These are phyloP conservation scores for Apteryx mantelli DNA, from an alignment of 2,113 vertebrate genomes.

Conservation along the genomic window DNA sequence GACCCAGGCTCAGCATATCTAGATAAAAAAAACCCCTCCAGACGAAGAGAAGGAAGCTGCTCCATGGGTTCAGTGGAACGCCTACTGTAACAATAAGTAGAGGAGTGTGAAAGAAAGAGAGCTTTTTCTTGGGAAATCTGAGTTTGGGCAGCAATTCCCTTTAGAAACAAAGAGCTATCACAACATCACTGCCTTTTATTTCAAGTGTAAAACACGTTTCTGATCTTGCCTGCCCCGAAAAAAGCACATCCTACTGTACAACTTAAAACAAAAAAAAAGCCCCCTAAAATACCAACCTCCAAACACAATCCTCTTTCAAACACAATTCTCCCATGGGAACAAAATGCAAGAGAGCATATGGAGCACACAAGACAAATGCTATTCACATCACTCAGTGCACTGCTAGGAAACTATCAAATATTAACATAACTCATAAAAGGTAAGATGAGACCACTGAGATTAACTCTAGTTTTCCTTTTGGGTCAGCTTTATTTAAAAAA, in stretches of 20 bases:
- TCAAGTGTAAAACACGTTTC: not conserved
- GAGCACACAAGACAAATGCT: not conserved
- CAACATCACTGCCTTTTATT: not conserved
- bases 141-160: not conserved
- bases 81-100: not conserved
- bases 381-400: not conserved
- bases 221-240: not conserved
- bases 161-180: not conserved
- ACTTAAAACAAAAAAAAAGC: not conserved
- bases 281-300: not conserved
- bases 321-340: not conserved
- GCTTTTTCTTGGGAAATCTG: not conserved
- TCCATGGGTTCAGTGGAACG: fast-evolving
- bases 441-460: not conserved
- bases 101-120: not conserved
- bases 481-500: not conserved
- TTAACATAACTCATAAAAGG: not conserved
- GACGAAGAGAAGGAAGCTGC: not conserved
- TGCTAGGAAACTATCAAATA: not conserved
- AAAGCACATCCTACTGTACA: not conserved
- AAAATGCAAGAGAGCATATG: not conserved
- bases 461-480: not conserved
- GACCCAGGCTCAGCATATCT: not conserved
- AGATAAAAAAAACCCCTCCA: not conserved
- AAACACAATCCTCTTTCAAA: not conserved